phyloP scores from a whole-genome alignment of 1,140 invertebrate genomes.

The Brachionus asplanchnoidis region DNA sequence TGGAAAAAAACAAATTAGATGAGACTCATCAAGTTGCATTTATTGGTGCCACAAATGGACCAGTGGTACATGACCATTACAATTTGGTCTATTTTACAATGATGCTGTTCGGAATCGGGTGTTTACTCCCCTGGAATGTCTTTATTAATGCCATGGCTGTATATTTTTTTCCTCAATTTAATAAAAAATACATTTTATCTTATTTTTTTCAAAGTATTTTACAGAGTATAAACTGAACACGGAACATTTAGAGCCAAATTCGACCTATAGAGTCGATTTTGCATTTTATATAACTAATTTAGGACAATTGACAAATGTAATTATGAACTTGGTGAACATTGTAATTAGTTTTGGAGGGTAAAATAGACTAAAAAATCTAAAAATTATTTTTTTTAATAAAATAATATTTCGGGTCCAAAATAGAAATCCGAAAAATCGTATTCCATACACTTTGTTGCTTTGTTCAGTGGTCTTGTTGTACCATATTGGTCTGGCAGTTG shows the following conservation, averaged over 20 bases:
- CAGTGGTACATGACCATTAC: not conserved
- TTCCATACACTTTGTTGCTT: conserved; percentile 29
- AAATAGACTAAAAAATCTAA: not conserved
- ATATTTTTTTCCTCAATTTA: not conserved
- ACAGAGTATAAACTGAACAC: conserved; percentile 13
- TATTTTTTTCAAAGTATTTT: conserved; percentile 23
- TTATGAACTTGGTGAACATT: conserved; percentile 37
- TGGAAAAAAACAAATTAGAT: not conserved
- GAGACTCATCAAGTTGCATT: not conserved
- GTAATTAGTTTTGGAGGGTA: conserved; percentile 4
- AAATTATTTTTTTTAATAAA: not conserved
- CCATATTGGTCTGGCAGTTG: conserved; percentile 12
- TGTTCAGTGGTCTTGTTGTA: not conserved
- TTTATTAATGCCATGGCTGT: conserved; percentile 14
- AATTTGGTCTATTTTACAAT: conserved; percentile 8
- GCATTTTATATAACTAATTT: conserved; percentile 15
- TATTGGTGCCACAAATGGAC: not conserved
- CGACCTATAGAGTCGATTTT: not conserved
- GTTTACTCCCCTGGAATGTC: conserved; percentile 24
- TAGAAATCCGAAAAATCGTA: conserved; percentile 34
- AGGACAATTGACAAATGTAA: conserved; percentile 31
- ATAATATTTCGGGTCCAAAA: not conserved
- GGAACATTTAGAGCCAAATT: not conserved
- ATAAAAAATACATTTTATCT: not conserved
- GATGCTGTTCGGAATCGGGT: conserved; percentile 2